A percentile compares a stretch with the other conserved stretches of the same genome.
These are phyloP conservation scores for Trichomycterus rosablanca DNA, from an alignment of 2,113 vertebrate genomes.

Conservation along the genomic window DNA sequence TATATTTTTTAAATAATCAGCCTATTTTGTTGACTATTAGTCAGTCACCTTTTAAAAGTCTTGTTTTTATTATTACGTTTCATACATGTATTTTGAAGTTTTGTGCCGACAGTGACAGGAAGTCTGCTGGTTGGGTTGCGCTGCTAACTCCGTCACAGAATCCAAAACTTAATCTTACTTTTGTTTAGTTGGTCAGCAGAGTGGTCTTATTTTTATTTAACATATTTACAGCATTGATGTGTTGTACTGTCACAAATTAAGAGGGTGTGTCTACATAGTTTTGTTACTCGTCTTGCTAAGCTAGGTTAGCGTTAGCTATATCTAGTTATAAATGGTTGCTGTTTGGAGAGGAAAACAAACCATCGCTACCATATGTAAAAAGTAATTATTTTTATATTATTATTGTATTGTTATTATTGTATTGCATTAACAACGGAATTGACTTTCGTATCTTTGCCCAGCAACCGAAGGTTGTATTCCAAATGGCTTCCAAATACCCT, in stretches of 20 bases:
- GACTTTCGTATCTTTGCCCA: too few relatives aligned
- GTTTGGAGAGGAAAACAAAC: conserved; percentile 6
- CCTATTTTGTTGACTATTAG: too few relatives aligned
- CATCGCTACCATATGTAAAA: neutral
- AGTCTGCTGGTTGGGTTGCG: neutral
- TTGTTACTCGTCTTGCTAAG: too few relatives aligned
- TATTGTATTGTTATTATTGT: neutral
- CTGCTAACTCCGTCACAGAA: neutral
- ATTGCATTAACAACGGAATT: neutral
- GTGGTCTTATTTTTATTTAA: too few relatives aligned
- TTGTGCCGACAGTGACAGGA: neutral
- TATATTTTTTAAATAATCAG: too few relatives aligned
- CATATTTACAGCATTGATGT: neutral
- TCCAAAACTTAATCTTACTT: neutral
- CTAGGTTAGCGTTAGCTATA: neutral
- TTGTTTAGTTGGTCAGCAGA: neutral
- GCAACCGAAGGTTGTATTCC: neutral
- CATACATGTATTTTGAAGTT: neutral
- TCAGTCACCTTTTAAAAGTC: too few relatives aligned
- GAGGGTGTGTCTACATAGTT: neutral
- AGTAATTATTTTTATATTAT: neutral
- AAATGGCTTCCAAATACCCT: neutral
- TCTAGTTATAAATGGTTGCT: neutral
- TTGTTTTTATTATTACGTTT: too few relatives aligned
- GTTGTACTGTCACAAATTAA: neutral